Evolutionary conservation across 64 coral and sea anemone species (phyloP).

Genomic region (Montipora sp.): DNA sequence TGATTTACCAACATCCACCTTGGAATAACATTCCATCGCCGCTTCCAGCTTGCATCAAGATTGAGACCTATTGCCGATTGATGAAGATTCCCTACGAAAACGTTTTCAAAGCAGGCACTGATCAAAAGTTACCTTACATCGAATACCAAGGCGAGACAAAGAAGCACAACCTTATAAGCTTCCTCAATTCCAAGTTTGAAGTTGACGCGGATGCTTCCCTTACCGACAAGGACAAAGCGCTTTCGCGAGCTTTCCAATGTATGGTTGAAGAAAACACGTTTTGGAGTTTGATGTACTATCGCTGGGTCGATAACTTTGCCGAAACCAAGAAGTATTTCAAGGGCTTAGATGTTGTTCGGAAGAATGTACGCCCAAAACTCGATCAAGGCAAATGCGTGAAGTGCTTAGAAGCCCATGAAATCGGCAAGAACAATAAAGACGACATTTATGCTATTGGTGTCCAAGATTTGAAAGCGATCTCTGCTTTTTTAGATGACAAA

Average conservation of each 20-base stretch:
- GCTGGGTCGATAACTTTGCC: conserved; percentile 98
- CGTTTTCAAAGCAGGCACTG: conserved; percentile 76
- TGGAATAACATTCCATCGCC: conserved; percentile 70
- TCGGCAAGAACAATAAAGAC: conserved; percentile 93
- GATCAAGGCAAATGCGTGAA: conserved; percentile 98
- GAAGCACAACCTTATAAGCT: conserved; percentile 85
- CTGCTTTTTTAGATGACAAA: conserved; percentile 82
- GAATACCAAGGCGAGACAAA: conserved; percentile 96
- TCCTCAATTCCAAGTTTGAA: conserved; percentile 94
- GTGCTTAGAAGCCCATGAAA: conserved; percentile 95
- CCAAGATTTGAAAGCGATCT: conserved; percentile 78
- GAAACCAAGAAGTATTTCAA: conserved; percentile 98
- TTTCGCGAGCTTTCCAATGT: conserved; percentile 87
- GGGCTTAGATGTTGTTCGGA: conserved; percentile 87
- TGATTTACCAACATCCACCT: conserved; percentile 90
- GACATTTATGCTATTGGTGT: conserved; percentile 95
- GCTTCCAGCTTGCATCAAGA: conserved; percentile 83
- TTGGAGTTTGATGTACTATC: conserved; percentile 97
- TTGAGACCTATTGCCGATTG: conserved; percentile 94
- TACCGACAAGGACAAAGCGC: conserved; percentile 60
- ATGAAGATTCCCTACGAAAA: conserved; percentile 95
- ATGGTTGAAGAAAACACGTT: conserved; percentile 98
- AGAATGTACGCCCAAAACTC: conserved; percentile 87
- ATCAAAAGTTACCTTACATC: conserved; percentile 96
- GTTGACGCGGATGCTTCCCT: conserved; percentile 77